A percentile compares a stretch with the other conserved stretches of the same genome.
Conservation (phyloP, 2,113 vertebrate genomes). For the Bagarius yarrelli region DNA sequence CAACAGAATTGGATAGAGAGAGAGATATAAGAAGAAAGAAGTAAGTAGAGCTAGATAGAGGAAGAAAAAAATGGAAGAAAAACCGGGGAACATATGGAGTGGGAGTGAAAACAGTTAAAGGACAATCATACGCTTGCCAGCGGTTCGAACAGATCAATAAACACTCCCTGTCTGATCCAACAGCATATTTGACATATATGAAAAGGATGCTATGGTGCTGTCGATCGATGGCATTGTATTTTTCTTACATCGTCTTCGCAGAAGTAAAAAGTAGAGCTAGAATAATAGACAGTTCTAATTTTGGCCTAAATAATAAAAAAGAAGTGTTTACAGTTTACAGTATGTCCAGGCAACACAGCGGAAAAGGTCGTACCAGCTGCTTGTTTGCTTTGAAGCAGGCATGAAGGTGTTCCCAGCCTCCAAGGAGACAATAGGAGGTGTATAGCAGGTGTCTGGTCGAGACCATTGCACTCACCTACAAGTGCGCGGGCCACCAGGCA, state of each 20-base stretch:
- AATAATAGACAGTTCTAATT: background rate
- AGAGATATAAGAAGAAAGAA: too few relatives aligned
- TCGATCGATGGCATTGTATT: constrained; percentile 41
- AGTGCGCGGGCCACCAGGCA: too few relatives aligned
- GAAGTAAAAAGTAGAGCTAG: background rate
- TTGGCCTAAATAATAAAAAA: background rate
- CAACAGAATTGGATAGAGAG: too few relatives aligned
- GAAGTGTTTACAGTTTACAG: too few relatives aligned
- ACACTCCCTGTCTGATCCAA: constrained; percentile 34
- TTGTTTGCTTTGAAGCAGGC: too few relatives aligned
- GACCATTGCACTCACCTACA: too few relatives aligned
- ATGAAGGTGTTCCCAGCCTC: too few relatives aligned
- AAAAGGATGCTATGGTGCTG: constrained; percentile 35
- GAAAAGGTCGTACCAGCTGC: too few relatives aligned
- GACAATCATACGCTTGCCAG: constrained; percentile 25
- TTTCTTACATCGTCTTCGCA: constrained; percentile 33
- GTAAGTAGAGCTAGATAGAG: too few relatives aligned
- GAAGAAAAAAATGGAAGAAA: background rate
- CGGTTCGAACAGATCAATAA: constrained; percentile 40
- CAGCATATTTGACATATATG: constrained; percentile 32
- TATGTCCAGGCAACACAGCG: too few relatives aligned
- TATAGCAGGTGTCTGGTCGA: too few relatives aligned
- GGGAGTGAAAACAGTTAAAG: background rate
- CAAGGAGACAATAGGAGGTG: too few relatives aligned
- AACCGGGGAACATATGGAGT: background rate